Conservation (phyloP, 2,113 vertebrate species). For the Aspidoscelis tigris region DNA sequence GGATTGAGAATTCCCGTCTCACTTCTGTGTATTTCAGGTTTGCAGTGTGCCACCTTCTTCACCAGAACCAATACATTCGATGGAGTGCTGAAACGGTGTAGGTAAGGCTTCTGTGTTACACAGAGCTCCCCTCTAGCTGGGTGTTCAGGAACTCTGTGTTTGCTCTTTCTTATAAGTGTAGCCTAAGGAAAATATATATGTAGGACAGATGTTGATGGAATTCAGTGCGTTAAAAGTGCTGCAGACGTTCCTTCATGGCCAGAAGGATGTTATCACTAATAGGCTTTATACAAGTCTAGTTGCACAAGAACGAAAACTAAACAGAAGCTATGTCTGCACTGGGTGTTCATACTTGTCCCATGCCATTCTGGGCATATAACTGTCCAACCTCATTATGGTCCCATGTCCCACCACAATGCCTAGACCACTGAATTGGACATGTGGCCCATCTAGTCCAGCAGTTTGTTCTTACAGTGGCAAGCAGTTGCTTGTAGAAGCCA, state of each 20-base stretch:
- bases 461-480: too few species aligned
- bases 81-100: not conserved
- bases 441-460: too few species aligned
- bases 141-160: not conserved
- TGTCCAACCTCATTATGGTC: too few species aligned
- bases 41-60: not conserved
- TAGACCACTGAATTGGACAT: too few species aligned
- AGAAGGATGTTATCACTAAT: not conserved
- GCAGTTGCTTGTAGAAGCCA: too few species aligned
- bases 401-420: too few species aligned
- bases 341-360: too few species aligned
- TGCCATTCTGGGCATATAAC: too few species aligned
- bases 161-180: not conserved
- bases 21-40: not conserved
- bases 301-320: too few species aligned
- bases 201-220: not conserved
- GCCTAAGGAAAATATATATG: not conserved
- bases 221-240: not conserved
- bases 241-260: not conserved
- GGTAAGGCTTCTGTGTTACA: not conserved
- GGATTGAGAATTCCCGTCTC: not conserved
- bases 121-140: not conserved
- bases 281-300: too few species aligned
- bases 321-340: too few species aligned
- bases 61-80: not conserved